These are phyloP conservation scores for Scolopax bukidnonensis DNA, from an alignment of 2,797 vertebrate genomes.

Conservation along the genomic window DNA sequence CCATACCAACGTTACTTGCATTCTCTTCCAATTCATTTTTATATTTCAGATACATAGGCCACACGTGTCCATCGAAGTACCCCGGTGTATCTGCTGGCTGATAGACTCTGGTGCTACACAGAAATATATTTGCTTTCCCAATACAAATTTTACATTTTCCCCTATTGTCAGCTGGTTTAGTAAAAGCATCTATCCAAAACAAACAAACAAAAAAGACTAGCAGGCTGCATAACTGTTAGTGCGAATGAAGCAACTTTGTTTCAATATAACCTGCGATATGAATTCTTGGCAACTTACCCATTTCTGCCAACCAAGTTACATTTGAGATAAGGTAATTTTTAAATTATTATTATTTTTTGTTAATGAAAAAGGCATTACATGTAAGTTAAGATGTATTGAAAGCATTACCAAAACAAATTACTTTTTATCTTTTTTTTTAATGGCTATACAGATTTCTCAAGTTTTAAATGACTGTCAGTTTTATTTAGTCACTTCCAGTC, in stretches of 20 bases:
- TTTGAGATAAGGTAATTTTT: background rate
- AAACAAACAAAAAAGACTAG: background rate
- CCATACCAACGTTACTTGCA: constrained; percentile 80
- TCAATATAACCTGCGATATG: background rate
- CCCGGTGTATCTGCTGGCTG: constrained; percentile 88
- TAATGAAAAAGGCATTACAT: background rate
- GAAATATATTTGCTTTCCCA: constrained; percentile 21
- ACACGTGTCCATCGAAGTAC: constrained; percentile 91
- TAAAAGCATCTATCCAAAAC: background rate
- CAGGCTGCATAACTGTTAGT: background rate
- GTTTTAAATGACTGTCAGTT: background rate
- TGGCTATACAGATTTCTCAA: background rate
- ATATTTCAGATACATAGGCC: constrained; percentile 94
- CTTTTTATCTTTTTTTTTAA: background rate
- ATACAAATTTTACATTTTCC: background rate
- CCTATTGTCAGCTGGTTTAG: background rate
- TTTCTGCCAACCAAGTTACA: background rate
- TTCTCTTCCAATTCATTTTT: constrained; percentile 81
- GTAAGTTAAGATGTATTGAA: background rate
- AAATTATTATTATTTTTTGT: background rate
- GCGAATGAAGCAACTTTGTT: background rate
- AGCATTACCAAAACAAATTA: background rate
- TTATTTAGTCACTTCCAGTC: background rate
- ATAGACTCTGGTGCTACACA: constrained; percentile 86
- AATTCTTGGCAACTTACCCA: background rate